Evolutionary conservation across 2,113 vertebrate genomes (phyloP).

Genomic region (Dipodomys spectabilis): DNA sequence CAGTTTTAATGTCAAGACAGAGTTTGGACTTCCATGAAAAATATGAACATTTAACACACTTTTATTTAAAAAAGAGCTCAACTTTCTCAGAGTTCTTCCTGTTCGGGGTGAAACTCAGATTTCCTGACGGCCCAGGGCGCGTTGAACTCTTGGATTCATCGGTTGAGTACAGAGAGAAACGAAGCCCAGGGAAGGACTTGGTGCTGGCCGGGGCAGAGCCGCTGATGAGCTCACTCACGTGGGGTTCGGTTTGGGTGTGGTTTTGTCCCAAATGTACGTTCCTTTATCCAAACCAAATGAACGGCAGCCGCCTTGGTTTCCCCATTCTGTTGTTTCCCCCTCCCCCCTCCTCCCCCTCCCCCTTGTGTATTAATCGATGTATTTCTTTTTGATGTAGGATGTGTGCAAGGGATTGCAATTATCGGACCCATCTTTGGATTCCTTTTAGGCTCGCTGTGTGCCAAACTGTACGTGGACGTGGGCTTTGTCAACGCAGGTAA

Average conservation of each 20-base stretch:
- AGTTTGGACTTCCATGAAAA: background rate
- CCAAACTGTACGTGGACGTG: conserved; percentile 95
- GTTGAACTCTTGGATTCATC: no score
- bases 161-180: no score
- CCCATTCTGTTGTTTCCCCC: no score
- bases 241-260: background rate
- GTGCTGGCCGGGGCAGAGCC: no score
- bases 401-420: conserved; percentile 93
- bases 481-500: conserved; percentile 95
- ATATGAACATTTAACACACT: no score
- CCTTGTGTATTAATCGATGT: conserved; percentile 5
- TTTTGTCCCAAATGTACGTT: background rate
- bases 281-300: conserved; percentile 28
- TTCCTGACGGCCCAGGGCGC: no score
- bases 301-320: background rate
- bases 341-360: background rate
- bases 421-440: conserved; percentile 96
- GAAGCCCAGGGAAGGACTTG: no score
- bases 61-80: no score
- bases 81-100: no score
- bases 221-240: no score
- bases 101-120: no score
- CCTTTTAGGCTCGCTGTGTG: conserved; percentile 94
- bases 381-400: conserved; percentile 85
- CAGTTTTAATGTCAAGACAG: background rate